Base-by-base conservation (phyloP, 2,113 vertebrate species). In the Lates calcarifer region DNA sequence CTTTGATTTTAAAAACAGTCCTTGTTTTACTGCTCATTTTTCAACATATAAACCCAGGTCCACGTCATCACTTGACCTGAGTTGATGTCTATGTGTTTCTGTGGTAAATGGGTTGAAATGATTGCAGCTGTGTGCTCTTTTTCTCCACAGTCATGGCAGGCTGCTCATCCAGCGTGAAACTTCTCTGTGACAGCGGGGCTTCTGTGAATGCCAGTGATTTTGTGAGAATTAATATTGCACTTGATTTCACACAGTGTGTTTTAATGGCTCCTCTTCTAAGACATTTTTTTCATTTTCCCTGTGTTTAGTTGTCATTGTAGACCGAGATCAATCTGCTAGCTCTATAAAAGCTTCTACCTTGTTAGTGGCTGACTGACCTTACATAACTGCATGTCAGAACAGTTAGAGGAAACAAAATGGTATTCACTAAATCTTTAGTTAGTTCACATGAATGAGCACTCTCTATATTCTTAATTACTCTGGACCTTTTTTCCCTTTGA, bases 101-200 rank as follows among this genome's bases (percentile, higher is more conserved):
- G 20, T 55, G 45, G 1, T 82, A 57, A 76, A 66, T 74, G 66
- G 22, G 28, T 33, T 81, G 55, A 78, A 63, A 45, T 88, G 22
- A 74, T 51, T 63, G 33, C 17, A n/a, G 5, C 37, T 5, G 0
- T 68, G 1, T 61, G 0, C 8, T 56, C 20, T 70, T 62, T 74
- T 6, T 39, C 87, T 74, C 73, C 83, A 26, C 87, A 99, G 98
- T 98, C 11, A 98, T 99, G 96, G 97, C 97, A 0, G 97, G 97
- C 87, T 99, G 98, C 79, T 79, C 96, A 35, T 96, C 98, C 33
- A 97, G 97, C 26, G 96, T 99, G 66, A 98, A 99, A 69, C 95
- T 99, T 15, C 95, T 99, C 28, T 99, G 97, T 31, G 98, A 99
- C 86, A 96, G 97, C 0, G 97, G 97, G 8, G 96, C 97, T 28